Base-by-base conservation (phyloP, 1,140 invertebrate species). In the Archivesica marissinica region DNA sequence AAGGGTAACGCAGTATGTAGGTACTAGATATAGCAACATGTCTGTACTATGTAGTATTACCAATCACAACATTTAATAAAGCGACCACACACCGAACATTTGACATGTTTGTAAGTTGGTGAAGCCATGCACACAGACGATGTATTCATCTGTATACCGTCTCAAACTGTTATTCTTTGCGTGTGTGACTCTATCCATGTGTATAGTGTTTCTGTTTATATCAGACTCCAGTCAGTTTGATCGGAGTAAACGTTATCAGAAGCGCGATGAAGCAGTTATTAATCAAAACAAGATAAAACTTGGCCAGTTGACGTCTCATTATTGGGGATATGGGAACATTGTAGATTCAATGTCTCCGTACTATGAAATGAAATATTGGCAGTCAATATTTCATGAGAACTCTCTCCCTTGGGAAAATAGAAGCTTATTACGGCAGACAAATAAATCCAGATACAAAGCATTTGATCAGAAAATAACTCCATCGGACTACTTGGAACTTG, bases 351-450 rank as follows among this genome's bases (percentile, higher is more conserved):
- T 25, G 59, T 35, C 59, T 35, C 15, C 30, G 59, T 35, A 17
- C 30, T 64, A 64, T 72, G 68, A 50, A 33, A 47, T 72, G 41
- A 72, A 47, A 50, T 72, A 72, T 28, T 25, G 41, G 47, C 54
- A 41, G 41, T 64, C 76, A 61, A 64, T 64, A 33, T 64, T 47
- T 64, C 30, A 44, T 64, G 38, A 41, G 38, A 64, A 64, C 7
- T 25, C 23, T 20, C 72, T 44, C 41, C 47, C 76, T 28, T 78
- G 76, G 76, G 59, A 25, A 3, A 33, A 39, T 28, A 39, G 76
- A 47, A 78, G 41, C 25, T 78, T 78, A 78, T 59, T 78, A 47
- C 25, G 56, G 72, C 47, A 72, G 17, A 56, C 47, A 38, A 47
- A 50, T 23, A 54, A 54, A 30, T 20, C 47, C 28, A 38, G 78